Base-by-base conservation (phyloP, 1,140 invertebrate genomes). In the Diachasmimorpha longicaudata region DNA sequence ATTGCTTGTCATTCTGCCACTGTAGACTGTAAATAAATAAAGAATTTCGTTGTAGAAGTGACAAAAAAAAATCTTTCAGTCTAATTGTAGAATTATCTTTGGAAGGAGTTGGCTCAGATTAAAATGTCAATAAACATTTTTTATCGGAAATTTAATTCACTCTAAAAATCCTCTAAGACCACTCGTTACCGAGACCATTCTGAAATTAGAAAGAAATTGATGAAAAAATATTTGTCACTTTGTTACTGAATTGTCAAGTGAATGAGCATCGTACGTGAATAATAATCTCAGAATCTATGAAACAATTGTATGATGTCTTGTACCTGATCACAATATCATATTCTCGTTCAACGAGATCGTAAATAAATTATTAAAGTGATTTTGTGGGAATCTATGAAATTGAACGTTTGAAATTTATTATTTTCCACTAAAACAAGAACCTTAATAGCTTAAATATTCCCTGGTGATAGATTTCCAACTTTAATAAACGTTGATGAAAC, bases 351-450 rank as follows among this genome's bases (percentile, higher is more conserved):
- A 55, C 58, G 58, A 63, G 19, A 25, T 8, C 10, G 4, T 19
- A 14, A 25, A 25, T 63, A 63, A 63, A 63, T 63, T 63, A 63
- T 63, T 63, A 63, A 63, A 63, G 23, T 63, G 58, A 63, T 63
- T 55, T n/a, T 14, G 14, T 4, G 9, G 19, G 58, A 5, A 63
- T 25, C 58, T 11, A n/a, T 14, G 11, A 55, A 55, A 4, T 55
- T 31, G 2, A 55, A 19, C 19, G 4, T 55, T 14, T 55, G 8
- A 1, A 16, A 55, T 55, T 55, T 4, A 55, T 55, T 19, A 1
- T 19, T 16, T 55, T 31, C 6, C 31, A 31, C n/a, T n/a, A n/a
- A n/a, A n/a, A n/a, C n/a, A 52, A 52, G 11, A n/a, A 19, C 5
- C 5, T 52, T 16, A 55, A 14, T n/a, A 72, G 9, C 36, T 48